phyloP scores from a whole-genome alignment of 2,888 invertebrate species.

The Stenolophus ochropezus region DNA sequence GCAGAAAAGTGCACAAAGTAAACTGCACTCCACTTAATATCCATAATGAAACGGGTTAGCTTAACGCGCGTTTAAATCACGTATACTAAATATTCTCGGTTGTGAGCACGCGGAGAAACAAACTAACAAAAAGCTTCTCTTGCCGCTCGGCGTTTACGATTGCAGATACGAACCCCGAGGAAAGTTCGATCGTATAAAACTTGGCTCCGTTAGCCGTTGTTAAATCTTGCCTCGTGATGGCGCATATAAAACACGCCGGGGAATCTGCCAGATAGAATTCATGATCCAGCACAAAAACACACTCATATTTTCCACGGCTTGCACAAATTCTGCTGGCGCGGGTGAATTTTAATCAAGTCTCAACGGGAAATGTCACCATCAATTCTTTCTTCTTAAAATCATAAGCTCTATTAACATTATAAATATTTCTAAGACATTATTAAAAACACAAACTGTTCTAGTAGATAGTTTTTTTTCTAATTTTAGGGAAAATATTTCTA shows the following conservation, averaged over 20 bases:
- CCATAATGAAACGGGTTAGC: constrained; percentile 16
- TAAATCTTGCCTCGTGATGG: constrained; percentile 58
- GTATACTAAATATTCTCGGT: constrained; percentile 11
- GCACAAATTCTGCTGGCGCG: background rate
- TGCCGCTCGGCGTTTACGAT: constrained; percentile 8
- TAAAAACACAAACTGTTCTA: too few species aligned
- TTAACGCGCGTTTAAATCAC: constrained; percentile 15
- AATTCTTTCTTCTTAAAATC: too few species aligned
- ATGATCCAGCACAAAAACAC: background rate
- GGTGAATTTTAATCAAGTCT: background rate
- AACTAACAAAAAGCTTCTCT: constrained; percentile 13
- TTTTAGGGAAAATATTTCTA: too few species aligned
- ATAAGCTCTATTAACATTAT: too few species aligned
- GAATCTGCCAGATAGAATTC: background rate
- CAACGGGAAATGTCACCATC: too few species aligned
- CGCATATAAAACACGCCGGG: constrained; percentile 48
- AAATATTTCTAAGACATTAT: too few species aligned
- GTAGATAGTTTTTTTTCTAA: too few species aligned
- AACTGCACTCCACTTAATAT: constrained; percentile 3
- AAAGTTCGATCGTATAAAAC: constrained; percentile 56
- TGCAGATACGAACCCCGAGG: constrained; percentile 36
- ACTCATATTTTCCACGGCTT: background rate
- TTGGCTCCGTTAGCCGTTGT: constrained; percentile 54
- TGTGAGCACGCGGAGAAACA: constrained; percentile 6
- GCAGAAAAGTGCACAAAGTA: background rate